These are phyloP conservation scores for Gopherus evgoodei DNA, from an alignment of 2,113 vertebrate genomes.

Conservation along the genomic window DNA sequence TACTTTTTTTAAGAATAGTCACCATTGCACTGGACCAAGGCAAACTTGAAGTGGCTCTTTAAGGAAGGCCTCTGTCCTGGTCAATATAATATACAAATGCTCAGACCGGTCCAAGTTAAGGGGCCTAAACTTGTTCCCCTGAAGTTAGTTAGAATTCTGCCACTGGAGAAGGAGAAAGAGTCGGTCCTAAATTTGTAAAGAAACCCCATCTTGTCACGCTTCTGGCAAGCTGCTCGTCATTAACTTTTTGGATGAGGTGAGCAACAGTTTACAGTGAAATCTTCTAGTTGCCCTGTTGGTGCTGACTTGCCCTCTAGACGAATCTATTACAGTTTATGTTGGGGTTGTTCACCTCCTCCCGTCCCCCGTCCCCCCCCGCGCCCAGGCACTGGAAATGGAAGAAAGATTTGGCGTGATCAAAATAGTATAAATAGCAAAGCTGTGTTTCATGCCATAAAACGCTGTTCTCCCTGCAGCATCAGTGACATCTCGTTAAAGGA, in stretches of 20 bases:
- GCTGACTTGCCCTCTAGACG: background rate
- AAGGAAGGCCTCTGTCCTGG: background rate
- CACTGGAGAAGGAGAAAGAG: background rate
- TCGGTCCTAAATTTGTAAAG: background rate
- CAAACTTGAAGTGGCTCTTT: background rate
- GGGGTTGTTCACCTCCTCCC: too few relatives aligned
- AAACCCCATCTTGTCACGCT: background rate
- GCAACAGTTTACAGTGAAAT: background rate
- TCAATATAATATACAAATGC: background rate
- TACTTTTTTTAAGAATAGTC: background rate
- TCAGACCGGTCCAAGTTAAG: background rate
- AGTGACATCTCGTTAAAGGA: background rate
- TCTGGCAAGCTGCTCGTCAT: background rate
- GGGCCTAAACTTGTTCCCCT: background rate
- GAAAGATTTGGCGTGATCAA: background rate
- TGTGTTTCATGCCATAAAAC: background rate
- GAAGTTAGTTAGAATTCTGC: background rate
- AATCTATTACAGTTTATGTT: background rate
- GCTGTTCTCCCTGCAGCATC: background rate
- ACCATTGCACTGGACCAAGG: background rate
- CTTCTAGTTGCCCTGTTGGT: background rate
- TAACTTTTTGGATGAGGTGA: background rate
- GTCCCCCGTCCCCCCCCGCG: rapidly evolving
- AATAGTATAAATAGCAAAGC: background rate
- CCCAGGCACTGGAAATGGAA: background rate